Conservation (phyloP, 1,140 invertebrate genomes). For the Meloidogyne chitwoodi region DNA sequence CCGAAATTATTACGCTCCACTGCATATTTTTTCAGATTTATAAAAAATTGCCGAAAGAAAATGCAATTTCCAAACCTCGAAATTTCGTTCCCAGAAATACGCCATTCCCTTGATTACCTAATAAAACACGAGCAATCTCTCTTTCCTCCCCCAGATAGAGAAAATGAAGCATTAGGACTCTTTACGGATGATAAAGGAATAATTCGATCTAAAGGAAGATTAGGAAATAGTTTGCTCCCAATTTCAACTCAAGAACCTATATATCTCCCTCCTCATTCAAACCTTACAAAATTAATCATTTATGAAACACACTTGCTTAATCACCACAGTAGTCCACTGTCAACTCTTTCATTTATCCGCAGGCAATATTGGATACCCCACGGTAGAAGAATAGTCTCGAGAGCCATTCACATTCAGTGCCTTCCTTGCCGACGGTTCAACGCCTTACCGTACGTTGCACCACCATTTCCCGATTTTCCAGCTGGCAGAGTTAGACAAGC, state of each 20-base stretch:
- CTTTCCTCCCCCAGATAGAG: not conserved
- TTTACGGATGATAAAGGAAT: not conserved
- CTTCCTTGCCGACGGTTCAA: not conserved
- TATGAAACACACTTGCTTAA: not conserved
- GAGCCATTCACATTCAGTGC: not conserved
- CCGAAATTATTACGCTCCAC: too few species aligned
- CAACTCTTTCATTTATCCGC: not conserved
- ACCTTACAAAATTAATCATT: not conserved
- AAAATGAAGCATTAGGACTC: not conserved
- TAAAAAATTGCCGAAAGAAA: too few species aligned
- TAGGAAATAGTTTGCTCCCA: not conserved
- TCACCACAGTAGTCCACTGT: not conserved
- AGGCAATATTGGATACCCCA: not conserved
- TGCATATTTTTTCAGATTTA: too few species aligned
- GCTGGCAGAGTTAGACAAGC: not conserved
- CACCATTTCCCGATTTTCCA: not conserved
- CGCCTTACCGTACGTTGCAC: not conserved
- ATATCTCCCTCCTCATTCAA: not conserved
- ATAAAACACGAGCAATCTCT: not conserved
- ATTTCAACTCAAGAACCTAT: not conserved
- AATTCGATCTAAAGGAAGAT: not conserved
- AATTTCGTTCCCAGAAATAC: too few species aligned
- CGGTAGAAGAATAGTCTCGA: not conserved
- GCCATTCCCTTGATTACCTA: not conserved
- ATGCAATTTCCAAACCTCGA: too few species aligned